Base-by-base conservation (phyloP, 2,113 vertebrate genomes). In the Lates calcarifer region DNA sequence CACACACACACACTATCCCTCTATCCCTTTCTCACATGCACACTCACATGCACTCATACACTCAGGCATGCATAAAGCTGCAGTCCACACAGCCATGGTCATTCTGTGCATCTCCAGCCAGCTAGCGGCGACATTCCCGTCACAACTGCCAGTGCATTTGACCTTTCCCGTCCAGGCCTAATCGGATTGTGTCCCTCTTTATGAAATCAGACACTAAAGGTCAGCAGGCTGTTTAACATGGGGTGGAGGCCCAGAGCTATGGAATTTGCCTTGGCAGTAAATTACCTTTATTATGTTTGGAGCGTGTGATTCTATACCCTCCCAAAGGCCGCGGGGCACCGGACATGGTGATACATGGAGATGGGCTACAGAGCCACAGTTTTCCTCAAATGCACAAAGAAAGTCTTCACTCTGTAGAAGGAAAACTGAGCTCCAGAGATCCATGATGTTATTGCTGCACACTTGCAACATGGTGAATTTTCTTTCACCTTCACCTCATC, bases 131-230 rank as follows among this genome's bases (percentile, higher is more conserved):
- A 95, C 63, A 24, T 84, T 87, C 94, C 94, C 74, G 94, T 95
- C 94, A 94, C 95, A 96, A 92, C 96, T 95, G 96, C 94, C 96
- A 96, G 96, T 95, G 95, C 94, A 88, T 95, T 97, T 98, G 97
- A 98, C 97, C 97, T 98, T 98, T 96, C 96, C 95, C 95, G 95
- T 96, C 95, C 93, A 90, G 95, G 94, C 95, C 95, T 98, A 97
- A 98, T 97, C 96, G 95, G 96, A 98, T 98, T 97, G 96, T 95
- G 96, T 96, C 95, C 87, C 95, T 95, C 96, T 96, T 97, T 98
- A 97, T 97, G 96, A 96, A 97, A 97, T 97, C 96, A 97, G 96
- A 95, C 95, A 80, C 96, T 96, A 98, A 98, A 98, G 97, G 97
- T 98, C 97, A 96, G 94, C 87, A 88, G 94, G 96, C 96, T 96